Conservation (phyloP, 1,140 invertebrate genomes). For the Solenopsis fugax region DNA sequence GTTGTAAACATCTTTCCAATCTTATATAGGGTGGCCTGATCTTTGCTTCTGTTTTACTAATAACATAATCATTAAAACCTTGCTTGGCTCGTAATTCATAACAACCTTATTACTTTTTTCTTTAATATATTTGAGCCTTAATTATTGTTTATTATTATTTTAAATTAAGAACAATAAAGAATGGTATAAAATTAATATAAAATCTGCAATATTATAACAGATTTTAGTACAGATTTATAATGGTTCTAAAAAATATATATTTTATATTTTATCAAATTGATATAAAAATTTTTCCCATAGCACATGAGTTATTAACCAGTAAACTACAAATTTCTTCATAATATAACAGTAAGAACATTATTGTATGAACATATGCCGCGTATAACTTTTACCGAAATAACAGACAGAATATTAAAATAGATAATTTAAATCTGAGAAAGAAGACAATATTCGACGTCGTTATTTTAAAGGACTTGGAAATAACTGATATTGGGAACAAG, state of each 20-base stretch:
- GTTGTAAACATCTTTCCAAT: conserved; percentile 34
- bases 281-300: not conserved
- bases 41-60: not conserved
- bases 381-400: not conserved
- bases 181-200: not conserved
- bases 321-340: not conserved
- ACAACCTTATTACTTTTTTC: no score
- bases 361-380: not conserved
- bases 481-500: not conserved
- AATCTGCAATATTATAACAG: not conserved
- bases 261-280: not conserved
- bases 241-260: not conserved
- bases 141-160: no score
- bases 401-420: not conserved
- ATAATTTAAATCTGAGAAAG: not conserved
- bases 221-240: not conserved
- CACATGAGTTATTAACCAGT: not conserved
- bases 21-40: not conserved
- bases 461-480: not conserved
- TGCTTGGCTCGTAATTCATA: no score
- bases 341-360: not conserved
- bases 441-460: not conserved
- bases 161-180: not conserved
- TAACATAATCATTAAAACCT: no score
- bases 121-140: no score